Evolutionary conservation across 2,113 vertebrate genomes (phyloP), one percentile per base, ranked within the genome.

Genomic region (Tylochromis polylepis): DNA sequence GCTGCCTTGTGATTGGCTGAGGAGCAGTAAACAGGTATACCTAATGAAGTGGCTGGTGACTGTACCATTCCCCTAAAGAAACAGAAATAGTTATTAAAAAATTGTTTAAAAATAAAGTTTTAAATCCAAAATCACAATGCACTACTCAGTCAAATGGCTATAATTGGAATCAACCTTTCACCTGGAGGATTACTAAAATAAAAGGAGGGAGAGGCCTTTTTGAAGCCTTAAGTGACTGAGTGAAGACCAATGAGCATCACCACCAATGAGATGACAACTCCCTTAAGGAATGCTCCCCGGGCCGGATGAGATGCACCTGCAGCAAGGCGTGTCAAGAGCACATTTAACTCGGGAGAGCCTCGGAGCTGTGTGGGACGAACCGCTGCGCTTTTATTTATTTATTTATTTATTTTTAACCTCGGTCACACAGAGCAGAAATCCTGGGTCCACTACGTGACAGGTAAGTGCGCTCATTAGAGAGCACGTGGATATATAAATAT

Each of bases 241-340:
- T 24, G 29, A 75, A 81, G 38, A 59, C 70, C 81, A 88, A 88
- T 88, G 86, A 88, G 90, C 84, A 85, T 88, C 91, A 86, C 18
- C 91, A 86, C 27, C 70, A 79, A 24, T 49, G 67, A 87, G 59
- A 29, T 51, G 92, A 89, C 88, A 78, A 92, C 90, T 94, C 94
- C 92, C 87, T 67, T 1, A 29, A 91, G 84, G 89, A 91, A 85
- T 79, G 57, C 36, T 89, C 62, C 41, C 75, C 70, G 20, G 53
- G 83, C 77, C 4, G 56, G 83, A 79, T 93, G 78, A 91, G 85
- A 88, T 84, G 22, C 88, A 95, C 91, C 85, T 95, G 95, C 88
- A 90, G 4, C 84, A 89, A 81, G 81, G 77, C 85, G 85, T 51
- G 65, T 5, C 22, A 81, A 27, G 18, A 70, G 15, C 65, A 8